Conservation (phyloP, 2,888 invertebrate genomes). For the Aspidiotus destructor region DNA sequence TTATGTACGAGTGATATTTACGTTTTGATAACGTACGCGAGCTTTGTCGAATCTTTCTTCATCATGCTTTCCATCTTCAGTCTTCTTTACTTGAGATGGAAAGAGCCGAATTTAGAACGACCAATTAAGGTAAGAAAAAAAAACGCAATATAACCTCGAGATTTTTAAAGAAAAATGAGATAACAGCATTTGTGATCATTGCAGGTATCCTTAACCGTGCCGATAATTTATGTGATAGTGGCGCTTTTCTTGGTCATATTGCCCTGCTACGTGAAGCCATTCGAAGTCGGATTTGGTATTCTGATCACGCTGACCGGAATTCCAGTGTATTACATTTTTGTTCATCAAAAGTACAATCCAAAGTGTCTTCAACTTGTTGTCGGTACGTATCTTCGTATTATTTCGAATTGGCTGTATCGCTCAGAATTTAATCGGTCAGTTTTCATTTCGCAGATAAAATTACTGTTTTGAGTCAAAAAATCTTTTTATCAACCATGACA, state of each 20-base stretch:
- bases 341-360: conserved; percentile 59
- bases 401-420: not conserved
- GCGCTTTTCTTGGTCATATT: conserved; percentile 69
- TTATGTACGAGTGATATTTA: conserved; percentile 73
- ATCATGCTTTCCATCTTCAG: conserved; percentile 78
- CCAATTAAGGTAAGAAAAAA: conserved; percentile 65
- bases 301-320: conserved; percentile 71
- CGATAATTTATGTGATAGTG: conserved; percentile 63
- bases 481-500: conserved; percentile 69
- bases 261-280: conserved; percentile 67
- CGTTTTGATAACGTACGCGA: conserved; percentile 79
- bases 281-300: conserved; percentile 67
- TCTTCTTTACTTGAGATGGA: conserved; percentile 72
- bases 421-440: not conserved
- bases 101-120: conserved; percentile 62
- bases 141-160: not conserved
- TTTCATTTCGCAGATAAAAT: conserved; percentile 48
- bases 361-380: conserved; percentile 49
- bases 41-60: conserved; percentile 86
- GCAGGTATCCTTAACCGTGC: conserved; percentile 63
- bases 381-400: conserved; percentile 46
- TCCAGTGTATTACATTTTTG: conserved; percentile 67
- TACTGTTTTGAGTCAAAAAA: conserved; percentile 57
- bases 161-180: not conserved
- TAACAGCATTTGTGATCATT: not conserved